Evolutionary conservation across 1,140 invertebrate genomes (phyloP), one percentile per base, ranked within the genome.

Genomic region (Olivierus martensii): DNA sequence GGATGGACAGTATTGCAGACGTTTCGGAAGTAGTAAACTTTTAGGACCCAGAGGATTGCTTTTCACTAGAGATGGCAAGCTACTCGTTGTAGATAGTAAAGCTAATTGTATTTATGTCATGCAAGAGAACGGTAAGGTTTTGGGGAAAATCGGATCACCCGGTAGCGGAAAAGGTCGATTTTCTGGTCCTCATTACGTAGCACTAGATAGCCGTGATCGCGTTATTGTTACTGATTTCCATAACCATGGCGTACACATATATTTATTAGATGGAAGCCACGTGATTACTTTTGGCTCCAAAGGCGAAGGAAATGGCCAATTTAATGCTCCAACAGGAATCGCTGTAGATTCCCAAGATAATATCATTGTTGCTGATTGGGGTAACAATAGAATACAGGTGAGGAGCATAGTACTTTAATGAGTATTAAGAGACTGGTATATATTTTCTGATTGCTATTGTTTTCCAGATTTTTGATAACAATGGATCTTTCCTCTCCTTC

Each of bases 31-130:
- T 50, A 73, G 74, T 44, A 75, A 74, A 61, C 65, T 77, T 15
- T 60, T 75, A 17, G 75, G 69, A 42, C 48, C 51, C 3, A 54
- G 48, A 59, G 90, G 89, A 15, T 75, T 95, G 10, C 78, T 80
- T 45, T 80, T 86, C 39, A 90, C 94, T 66, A 81, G 83, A 62
- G 81, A 86, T 48, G 89, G 89, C 6, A 82, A 84, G 55, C 81
- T 94, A 52, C 78, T 94, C 45, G 75, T 78, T 14, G 75, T 76
- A 5, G 76, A 78, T 62, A 77, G 77, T 61, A 77, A 77, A 58
- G 73, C 69, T 37, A 76, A 71, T 53, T 67, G 65, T 54, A 66
- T 78, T 43, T 67, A 73, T 46, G 65, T 77, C 42, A 77, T 78
- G 63, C 70, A 73, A 56, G 65, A 69, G 18, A 74, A 72, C 62